Evolutionary conservation across 2,888 invertebrate species (phyloP).

Genomic region (Sinohyriopsis cumingii): DNA sequence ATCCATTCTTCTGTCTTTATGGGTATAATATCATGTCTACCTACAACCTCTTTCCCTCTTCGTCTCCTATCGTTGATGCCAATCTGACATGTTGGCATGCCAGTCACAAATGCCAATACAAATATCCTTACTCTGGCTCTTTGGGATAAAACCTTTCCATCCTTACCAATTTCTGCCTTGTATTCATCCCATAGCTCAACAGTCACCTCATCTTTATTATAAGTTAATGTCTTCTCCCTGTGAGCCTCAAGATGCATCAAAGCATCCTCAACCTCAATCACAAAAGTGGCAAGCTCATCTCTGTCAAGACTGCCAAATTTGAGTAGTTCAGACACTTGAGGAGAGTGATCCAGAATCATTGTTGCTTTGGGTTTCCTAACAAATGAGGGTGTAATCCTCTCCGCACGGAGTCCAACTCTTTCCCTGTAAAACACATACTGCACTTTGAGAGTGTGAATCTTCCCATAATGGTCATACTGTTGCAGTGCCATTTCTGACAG

Average conservation of each 20-base stretch:
- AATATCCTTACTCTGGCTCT: constrained; percentile 95
- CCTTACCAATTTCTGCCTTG: constrained; percentile 65
- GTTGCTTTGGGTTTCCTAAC: constrained; percentile 71
- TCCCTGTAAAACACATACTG: constrained; percentile 99
- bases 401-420: constrained; percentile 82
- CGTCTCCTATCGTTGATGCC: constrained; percentile 97
- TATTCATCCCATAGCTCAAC: constrained; percentile 72
- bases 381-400: constrained; percentile 69
- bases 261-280: constrained; percentile 92
- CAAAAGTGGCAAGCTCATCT: constrained; percentile 93
- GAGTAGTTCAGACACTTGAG: constrained; percentile 93
- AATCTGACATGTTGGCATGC: constrained; percentile 93
- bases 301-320: constrained; percentile 93
- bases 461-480: constrained; percentile 98
- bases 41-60: constrained; percentile 99
- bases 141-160: constrained; percentile 76
- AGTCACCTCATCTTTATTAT: constrained; percentile 71
- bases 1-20: constrained; percentile 97
- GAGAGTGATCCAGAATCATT: constrained; percentile 91
- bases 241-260: constrained; percentile 74
- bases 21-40: constrained; percentile 98
- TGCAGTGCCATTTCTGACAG: constrained; percentile 85
- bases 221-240: constrained; percentile 67
- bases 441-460: constrained; percentile 97
- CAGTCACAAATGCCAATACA: constrained; percentile 95